Base-by-base conservation (phyloP, 2,113 vertebrate genomes). In the Colinus virginianus region DNA sequence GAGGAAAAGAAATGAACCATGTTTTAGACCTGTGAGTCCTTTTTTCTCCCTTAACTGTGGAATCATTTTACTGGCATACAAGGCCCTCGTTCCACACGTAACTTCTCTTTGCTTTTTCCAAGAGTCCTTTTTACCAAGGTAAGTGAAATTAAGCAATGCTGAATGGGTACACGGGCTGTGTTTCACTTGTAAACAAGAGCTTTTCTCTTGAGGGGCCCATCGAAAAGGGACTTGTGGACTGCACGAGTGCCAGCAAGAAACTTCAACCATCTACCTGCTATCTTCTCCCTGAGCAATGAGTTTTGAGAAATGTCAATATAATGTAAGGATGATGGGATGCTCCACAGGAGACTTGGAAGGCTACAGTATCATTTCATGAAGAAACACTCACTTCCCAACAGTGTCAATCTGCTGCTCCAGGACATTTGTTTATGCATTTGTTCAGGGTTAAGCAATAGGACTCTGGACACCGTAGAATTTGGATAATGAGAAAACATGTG, bases 1-100 rank as follows among this genome's bases (percentile, higher is more conserved):
- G 95, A 97, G 83, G 85, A 94, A 91, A 90, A 96, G 88, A 83
- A 95, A 95, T 66, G 83, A 78, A 82, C 79, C 85, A 93, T 80
- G 82, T 87, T 91, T 94, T 67, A 92, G 90, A 95, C 88, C 95
- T 81, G 38, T 1, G 7, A 90, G 49, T 86, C 71, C 77, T 91
- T 95, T 96, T 86, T 71, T 80, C 84, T 95, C 81, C 90, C 78
- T 82, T 78, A 95, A 95, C 88, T 83, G 84, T 9, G 49, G 79
- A 72, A 95, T 87, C 78, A 92, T 89, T 95, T 96, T 84, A 92
- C 13, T 92, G 95, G 87, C 78, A 81, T 74, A 59, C 55, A n/a
- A 61, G 40, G 76, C 89, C 95, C 95, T 87, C 84, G 81, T 88
- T 96, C 93, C 48, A 45, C 64, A 71, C 79, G 80, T 34, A 92